phyloP scores from a whole-genome alignment of 2,888 invertebrate genomes.

The Cremastinae sp. region DNA sequence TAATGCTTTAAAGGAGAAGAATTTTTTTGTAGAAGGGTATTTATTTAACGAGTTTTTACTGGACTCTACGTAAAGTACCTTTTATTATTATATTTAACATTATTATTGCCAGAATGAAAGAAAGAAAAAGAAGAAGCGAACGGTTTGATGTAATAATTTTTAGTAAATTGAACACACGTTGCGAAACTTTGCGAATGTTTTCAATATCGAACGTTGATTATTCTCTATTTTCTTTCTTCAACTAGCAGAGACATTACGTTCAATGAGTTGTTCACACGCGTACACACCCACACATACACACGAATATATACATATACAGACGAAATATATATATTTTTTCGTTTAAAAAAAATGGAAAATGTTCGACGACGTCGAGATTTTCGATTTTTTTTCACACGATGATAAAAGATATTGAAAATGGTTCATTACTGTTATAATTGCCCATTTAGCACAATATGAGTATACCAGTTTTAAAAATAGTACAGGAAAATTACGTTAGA shows the following conservation, averaged over 20 bases:
- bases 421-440: slow-evolving; percentile 45
- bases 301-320: background rate
- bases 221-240: background rate
- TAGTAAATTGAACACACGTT: slow-evolving; percentile 40
- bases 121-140: slow-evolving; percentile 3
- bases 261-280: slow-evolving; percentile 8
- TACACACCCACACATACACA: background rate
- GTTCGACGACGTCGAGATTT: slow-evolving; percentile 26
- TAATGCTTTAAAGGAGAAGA: slow-evolving; percentile 77
- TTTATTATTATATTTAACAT: slow-evolving; percentile 64
- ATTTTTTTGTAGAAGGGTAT: slow-evolving; percentile 69
- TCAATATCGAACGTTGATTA: slow-evolving; percentile 5
- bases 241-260: slow-evolving; percentile 11
- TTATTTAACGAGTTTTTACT: slow-evolving; percentile 70
- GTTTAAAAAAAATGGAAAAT: slow-evolving; percentile 20
- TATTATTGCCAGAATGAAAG: slow-evolving; percentile 50
- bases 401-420: slow-evolving; percentile 36
- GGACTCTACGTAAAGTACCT: slow-evolving; percentile 78
- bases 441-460: slow-evolving; percentile 28
- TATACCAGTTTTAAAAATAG: slow-evolving; percentile 50
- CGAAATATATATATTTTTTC: background rate
- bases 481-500: slow-evolving; percentile 43
- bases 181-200: slow-evolving; percentile 45
- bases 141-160: slow-evolving; percentile 34
- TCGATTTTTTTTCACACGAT: slow-evolving; percentile 5